Evolutionary conservation across 1,140 invertebrate species (phyloP).

Genomic region (Aradophagus sp.): DNA sequence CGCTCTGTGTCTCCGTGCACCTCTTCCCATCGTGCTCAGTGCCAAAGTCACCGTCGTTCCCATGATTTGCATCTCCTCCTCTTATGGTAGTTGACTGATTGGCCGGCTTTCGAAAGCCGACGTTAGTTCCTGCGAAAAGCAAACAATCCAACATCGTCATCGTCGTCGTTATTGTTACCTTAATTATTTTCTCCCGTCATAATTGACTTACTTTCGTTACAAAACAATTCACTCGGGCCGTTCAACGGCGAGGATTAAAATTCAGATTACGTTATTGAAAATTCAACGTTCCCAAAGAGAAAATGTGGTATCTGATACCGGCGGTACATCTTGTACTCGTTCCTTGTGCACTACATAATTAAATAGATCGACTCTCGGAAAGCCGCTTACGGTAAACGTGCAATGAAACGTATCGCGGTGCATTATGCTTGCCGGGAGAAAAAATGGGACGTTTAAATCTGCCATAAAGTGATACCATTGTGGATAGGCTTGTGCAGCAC

Average conservation of each 20-base stretch:
- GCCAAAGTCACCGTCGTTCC: constrained; percentile 88
- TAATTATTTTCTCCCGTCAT: neutral
- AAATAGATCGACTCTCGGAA: no score
- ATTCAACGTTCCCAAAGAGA: no score
- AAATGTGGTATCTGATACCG: no score
- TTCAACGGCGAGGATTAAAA: no score
- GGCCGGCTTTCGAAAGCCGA: constrained; percentile 88
- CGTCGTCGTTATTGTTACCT: no score
- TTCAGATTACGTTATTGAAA: no score
- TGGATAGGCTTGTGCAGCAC: constrained; percentile 16
- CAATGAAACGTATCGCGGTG: constrained; percentile 1
- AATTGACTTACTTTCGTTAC: no score
- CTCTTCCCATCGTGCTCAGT: constrained; percentile 89
- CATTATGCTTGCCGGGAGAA: constrained; percentile 1
- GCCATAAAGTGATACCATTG: constrained; percentile 29
- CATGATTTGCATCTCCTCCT: constrained; percentile 86
- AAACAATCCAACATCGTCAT: no score
- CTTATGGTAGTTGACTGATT: constrained; percentile 92
- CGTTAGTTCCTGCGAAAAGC: constrained; percentile 82
- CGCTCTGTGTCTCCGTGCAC: constrained; percentile 91
- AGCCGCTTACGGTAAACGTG: no score
- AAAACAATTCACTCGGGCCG: no score
- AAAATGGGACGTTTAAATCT: constrained; percentile 19
- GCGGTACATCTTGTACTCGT: no score
- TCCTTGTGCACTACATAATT: no score